Base-by-base conservation (phyloP, 2,113 vertebrate species). In the Otolemur garnettii region DNA sequence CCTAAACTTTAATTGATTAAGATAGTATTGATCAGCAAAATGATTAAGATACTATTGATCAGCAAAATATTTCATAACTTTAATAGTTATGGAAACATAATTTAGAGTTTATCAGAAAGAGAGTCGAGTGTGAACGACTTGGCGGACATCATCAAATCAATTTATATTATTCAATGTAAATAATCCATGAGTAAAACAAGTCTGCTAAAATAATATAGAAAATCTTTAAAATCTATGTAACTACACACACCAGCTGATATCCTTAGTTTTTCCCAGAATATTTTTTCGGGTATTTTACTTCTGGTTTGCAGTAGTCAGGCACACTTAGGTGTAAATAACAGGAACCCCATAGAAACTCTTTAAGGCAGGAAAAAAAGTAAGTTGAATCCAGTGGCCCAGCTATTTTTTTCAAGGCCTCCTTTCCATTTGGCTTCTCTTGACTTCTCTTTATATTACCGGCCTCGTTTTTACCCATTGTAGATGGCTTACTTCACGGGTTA, bases 131-230 rank as follows among this genome's bases (percentile, higher is more conserved):
- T 83, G 71, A 81, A 83, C 62, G 19, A 30, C n/a, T 90, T 91
- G 30, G 59, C 35, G 78, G 62, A 78, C 30, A 55, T 45, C 26
- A 60, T 55, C 71, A 93, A 87, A 93, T 10, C 10, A 93, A 94
- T 55, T 50, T 50, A 50, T 50, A 50, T 8, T 50, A 50, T 50
- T 68, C 17, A 78, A 45, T 57, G 19, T 42, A 91, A 81, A 85
- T 84, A 87, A 91, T 62, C 86, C 64, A 35, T 74, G 30, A 93
- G 66, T 71, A 66, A 12, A 80, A 13, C 21, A 93, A 57, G 22
- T 64, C 38, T 96, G 68, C 55, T 88, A n/a, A 94, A 79, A 64
- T 14, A 60, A 64, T 89, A 64, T 91, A 92, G 74, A 89, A 94
- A 83, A 59, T n/a, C 7, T 57, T 93, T 64, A 60, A 42, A 28